Percentiles rank a stretch among this genome's conserved stretches.
phyloP scores from a whole-genome alignment of 2,797 vertebrate genomes.

The Euthynnus affinis region DNA sequence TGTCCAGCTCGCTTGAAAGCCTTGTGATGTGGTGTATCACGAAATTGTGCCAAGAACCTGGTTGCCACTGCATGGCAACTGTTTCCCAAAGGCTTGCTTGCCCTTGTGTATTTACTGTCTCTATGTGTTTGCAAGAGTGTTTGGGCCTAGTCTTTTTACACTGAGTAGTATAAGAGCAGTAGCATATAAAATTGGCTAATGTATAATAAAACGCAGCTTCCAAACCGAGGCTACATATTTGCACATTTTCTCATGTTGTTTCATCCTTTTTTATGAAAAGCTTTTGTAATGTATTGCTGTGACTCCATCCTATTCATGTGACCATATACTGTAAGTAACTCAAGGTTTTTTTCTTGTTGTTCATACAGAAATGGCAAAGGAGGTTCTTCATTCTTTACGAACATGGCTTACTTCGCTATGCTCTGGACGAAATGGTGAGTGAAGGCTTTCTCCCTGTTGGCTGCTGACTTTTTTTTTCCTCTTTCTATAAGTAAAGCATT shows the following conservation, averaged over 20 bases:
- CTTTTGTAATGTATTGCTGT: background rate
- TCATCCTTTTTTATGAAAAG: conserved; percentile 6
- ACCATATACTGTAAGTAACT: conserved; percentile 22
- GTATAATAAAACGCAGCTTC: conserved; percentile 5
- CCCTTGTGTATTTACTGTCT: conserved; percentile 16
- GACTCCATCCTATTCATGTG: conserved; percentile 1
- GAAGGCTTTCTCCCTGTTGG: background rate
- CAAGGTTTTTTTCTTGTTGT: conserved; percentile 36
- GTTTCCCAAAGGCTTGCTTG: conserved; percentile 40
- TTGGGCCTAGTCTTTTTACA: conserved; percentile 10
- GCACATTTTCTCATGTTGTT: conserved; percentile 6
- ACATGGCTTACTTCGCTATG: conserved; percentile 95
- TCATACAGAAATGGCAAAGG: conserved; percentile 96
- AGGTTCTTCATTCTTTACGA: conserved; percentile 99
- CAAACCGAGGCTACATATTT: background rate
- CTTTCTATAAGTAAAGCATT: background rate
- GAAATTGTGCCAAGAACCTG: conserved; percentile 18
- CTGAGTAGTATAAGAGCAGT: background rate
- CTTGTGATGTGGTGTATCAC: conserved; percentile 17
- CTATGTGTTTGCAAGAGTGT: background rate
- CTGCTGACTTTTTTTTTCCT: background rate
- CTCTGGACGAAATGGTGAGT: conserved; percentile 98
- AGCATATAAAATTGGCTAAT: background rate
- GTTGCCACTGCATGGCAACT: conserved; percentile 30
- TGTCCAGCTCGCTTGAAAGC: conserved; percentile 24